phyloP scores from a whole-genome alignment of 2,113 vertebrate genomes.

The Syrmaticus mikado region DNA sequence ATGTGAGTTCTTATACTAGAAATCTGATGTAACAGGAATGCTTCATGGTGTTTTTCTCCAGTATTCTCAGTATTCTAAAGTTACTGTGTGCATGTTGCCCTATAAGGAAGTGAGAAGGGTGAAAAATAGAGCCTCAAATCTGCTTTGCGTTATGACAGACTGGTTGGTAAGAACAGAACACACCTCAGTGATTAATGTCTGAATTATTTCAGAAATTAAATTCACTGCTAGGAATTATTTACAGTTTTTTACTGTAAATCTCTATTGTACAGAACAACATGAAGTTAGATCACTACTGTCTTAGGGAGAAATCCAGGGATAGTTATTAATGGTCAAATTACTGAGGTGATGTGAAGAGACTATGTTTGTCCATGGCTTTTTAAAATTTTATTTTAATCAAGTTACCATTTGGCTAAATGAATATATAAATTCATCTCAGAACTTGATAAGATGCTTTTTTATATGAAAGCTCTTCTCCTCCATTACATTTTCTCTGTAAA shows the following conservation, averaged over 20 bases:
- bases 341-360: background rate
- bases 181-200: background rate
- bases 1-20: background rate
- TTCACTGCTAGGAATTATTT: background rate
- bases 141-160: slow-evolving; percentile 9
- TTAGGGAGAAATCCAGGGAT: background rate
- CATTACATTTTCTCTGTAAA: background rate
- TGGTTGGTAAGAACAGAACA: background rate
- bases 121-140: background rate
- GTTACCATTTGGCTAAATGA: background rate
- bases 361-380: background rate
- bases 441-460: background rate
- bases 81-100: background rate
- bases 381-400: background rate
- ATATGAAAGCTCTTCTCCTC: background rate
- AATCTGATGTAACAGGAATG: background rate
- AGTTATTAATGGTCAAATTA: background rate
- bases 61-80: background rate
- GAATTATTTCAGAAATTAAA: background rate
- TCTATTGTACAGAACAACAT: background rate
- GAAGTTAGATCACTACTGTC: background rate
- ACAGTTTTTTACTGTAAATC: background rate
- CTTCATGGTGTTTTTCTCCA: background rate
- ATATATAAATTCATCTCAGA: background rate
- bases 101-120: background rate